These are phyloP conservation scores for Gobio gobio DNA, from an alignment of 2,113 vertebrate genomes.

Conservation along the genomic window DNA sequence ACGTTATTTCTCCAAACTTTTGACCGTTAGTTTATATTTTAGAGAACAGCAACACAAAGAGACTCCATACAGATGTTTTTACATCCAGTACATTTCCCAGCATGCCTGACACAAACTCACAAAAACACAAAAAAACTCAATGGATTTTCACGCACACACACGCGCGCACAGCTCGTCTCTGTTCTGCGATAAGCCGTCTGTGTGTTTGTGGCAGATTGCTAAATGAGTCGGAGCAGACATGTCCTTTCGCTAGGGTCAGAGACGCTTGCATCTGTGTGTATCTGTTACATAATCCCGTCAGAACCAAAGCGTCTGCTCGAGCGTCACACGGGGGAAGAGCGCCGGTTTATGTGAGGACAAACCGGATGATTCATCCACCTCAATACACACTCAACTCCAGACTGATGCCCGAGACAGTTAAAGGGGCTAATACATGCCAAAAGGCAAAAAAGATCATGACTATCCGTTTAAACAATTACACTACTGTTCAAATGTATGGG, in stretches of 20 bases:
- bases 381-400: too few relatives aligned
- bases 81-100: too few relatives aligned
- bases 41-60: too few relatives aligned
- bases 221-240: neutral
- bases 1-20: too few relatives aligned
- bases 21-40: too few relatives aligned
- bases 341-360: neutral
- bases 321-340: neutral
- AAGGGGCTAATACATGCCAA: neutral
- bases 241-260: constrained; percentile 3
- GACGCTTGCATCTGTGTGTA: neutral
- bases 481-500: neutral
- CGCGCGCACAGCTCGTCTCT: neutral
- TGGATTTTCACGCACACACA: neutral
- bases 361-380: neutral
- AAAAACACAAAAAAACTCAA: too few relatives aligned
- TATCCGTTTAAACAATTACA: neutral
- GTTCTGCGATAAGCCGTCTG: neutral
- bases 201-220: constrained; percentile 6
- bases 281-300: neutral
- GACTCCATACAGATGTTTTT: too few relatives aligned
- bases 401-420: neutral
- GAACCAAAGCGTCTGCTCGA: neutral
- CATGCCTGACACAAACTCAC: too few relatives aligned
- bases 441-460: neutral